Evolutionary conservation across 2,797 vertebrate species (phyloP).

Genomic region (Myoxocephalus aenaeus): DNA sequence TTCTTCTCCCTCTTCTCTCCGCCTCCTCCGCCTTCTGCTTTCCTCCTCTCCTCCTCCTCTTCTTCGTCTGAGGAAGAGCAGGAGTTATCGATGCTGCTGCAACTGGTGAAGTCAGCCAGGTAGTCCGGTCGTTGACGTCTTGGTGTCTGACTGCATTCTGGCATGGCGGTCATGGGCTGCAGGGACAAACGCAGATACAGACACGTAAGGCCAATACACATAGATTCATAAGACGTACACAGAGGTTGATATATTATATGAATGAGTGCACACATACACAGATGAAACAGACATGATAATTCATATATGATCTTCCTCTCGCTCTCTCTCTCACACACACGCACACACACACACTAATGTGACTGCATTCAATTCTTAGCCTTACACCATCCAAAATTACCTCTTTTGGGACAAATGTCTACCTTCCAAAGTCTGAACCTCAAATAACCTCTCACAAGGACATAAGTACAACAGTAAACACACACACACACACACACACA

Average conservation of each 20-base stretch:
- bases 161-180: constrained; percentile 93
- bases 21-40: constrained; percentile 66
- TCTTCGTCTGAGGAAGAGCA: constrained; percentile 87
- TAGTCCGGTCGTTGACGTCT: constrained; percentile 84
- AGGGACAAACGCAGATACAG: constrained; percentile 44
- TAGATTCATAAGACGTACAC: neutral
- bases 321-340: no score
- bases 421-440: constrained; percentile 30
- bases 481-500: constrained; percentile 31
- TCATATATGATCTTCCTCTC: neutral
- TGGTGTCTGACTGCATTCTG: constrained; percentile 88
- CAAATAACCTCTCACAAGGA: constrained; percentile 44
- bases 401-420: constrained; percentile 18
- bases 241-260: neutral
- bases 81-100: constrained; percentile 87
- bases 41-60: constrained; percentile 86
- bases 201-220: neutral
- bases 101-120: constrained; percentile 85
- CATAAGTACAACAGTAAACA: constrained; percentile 34
- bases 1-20: constrained; percentile 88
- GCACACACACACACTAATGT: neutral
- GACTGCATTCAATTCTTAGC: constrained; percentile 4
- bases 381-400: constrained; percentile 33
- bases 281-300: neutral
- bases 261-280: neutral